Evolutionary conservation across 2,113 vertebrate species (phyloP), one percentile per base, ranked within the genome.

Genomic region (Mirounga angustirostris): DNA sequence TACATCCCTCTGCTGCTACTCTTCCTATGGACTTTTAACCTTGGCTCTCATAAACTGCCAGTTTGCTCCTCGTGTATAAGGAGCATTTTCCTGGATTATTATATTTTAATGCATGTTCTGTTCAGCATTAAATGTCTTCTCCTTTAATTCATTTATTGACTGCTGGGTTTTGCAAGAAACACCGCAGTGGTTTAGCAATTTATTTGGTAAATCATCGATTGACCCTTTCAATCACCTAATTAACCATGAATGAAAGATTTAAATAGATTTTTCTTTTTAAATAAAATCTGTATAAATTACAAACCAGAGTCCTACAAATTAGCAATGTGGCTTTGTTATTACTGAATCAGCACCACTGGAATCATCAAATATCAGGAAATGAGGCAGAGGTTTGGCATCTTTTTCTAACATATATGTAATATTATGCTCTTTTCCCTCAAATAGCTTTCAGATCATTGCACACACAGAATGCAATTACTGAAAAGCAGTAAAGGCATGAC

Each of bases 391-490:
- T 58, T 67, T 71, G 74, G 80, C 59, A 87, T 5, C 9, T 94
- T 82, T 82, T 69, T 36, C 79, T 92, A 88, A 96, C 92, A 96
- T 61, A 40, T 88, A 81, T 93, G 93, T 94, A 92, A 94, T 81
- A 56, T 87, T 96, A 76, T 87, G 84, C 94, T 94, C 79, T 92
- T 89, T 95, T 87, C 71, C 91, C 76, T 86, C 96, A 82, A 76
- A 96, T 76, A 59, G 36, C 94, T 93, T 94, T 97, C 95, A 97
- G 78, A 97, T 97, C 95, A 83, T 43, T 97, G 93, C 93, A 95
- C 97, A 95, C 61, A 97, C 43, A 97, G 85, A 97, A 95, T 71
- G 67, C 91, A 97, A 94, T 97, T 93, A 85, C 69, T 30, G n/a
- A 63, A 69, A 79, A 84, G 63, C 58, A 97, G 81, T 4, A 5